Conservation (phyloP, 1,140 invertebrate species). For the Subanguina moxae region DNA sequence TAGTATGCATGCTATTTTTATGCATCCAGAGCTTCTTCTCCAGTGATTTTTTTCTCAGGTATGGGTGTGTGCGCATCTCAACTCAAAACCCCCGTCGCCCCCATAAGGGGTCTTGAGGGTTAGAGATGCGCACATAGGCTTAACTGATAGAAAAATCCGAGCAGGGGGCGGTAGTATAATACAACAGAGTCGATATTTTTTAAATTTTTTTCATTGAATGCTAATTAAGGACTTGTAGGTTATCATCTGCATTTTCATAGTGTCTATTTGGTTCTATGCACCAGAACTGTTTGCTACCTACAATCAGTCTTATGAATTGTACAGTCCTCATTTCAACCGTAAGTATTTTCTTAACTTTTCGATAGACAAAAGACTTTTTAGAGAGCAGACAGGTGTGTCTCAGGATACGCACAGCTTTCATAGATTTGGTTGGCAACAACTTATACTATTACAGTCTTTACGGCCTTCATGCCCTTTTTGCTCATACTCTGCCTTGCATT, state of each 20-base stretch:
- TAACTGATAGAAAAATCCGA: too few species aligned
- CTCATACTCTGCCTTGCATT: constrained; percentile 54
- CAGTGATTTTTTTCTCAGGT: too few species aligned
- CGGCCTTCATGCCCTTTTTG: constrained; percentile 50
- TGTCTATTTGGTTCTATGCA: constrained; percentile 51
- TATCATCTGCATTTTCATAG: constrained; percentile 51
- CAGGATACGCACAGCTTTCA: constrained; percentile 42
- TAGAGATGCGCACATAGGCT: too few species aligned
- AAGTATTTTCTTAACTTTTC: constrained; percentile 25
- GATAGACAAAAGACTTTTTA: constrained; percentile 29
- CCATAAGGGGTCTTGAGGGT: too few species aligned
- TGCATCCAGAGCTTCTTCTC: too few species aligned
- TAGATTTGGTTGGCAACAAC: constrained; percentile 45
- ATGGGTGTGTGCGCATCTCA: too few species aligned
- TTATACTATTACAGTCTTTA: constrained; percentile 53
- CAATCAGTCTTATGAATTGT: constrained; percentile 44
- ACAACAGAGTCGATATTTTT: too few species aligned
- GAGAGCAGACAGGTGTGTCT: constrained; percentile 46
- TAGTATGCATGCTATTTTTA: too few species aligned
- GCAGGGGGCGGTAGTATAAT: too few species aligned
- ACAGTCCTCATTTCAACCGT: constrained; percentile 37
- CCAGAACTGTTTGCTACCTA: constrained; percentile 55
- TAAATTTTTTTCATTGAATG: too few species aligned
- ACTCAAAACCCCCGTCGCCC: too few species aligned
- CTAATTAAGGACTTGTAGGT: too few species aligned